Percentiles rank a stretch among this genome's conserved stretches.
phyloP scores from a whole-genome alignment of 2,113 vertebrate genomes.

The Pogona vitticeps region DNA sequence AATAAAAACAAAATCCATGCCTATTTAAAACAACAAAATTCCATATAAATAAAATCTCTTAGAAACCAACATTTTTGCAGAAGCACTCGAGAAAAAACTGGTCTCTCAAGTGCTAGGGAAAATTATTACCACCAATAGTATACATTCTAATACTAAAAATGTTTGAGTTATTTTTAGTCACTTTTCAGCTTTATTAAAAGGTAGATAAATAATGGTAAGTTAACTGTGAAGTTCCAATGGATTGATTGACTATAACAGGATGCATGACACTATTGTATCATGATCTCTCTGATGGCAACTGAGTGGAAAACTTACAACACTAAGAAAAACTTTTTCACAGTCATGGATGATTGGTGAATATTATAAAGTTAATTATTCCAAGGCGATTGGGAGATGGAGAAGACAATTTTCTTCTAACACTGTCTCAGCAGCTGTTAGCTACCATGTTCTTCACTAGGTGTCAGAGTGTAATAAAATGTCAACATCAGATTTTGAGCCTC shows the following conservation, averaged over 20 bases:
- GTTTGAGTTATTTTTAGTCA: not conserved
- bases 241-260: not conserved
- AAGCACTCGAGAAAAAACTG: too few relatives aligned
- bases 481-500: slow-evolving; percentile 42
- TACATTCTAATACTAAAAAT: not conserved
- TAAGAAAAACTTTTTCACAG: not conserved
- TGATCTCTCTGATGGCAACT: not conserved
- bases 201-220: not conserved
- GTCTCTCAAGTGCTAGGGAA: too few relatives aligned
- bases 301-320: not conserved
- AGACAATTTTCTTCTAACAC: slow-evolving; percentile 23
- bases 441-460: slow-evolving; percentile 23
- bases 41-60: too few relatives aligned
- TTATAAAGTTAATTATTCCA: slow-evolving; percentile 30
- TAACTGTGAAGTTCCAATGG: not conserved
- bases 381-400: slow-evolving; percentile 20
- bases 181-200: not conserved
- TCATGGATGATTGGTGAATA: slow-evolving; percentile 14
- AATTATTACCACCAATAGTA: too few relatives aligned
- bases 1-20: too few relatives aligned
- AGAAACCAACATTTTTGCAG: too few relatives aligned
- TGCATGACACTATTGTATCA: not conserved
- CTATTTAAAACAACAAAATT: too few relatives aligned
- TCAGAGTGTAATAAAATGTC: slow-evolving; percentile 15
- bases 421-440: slow-evolving; percentile 32